Evolutionary conservation across 2,797 vertebrate genomes (phyloP).

Genomic region (Tapera naevia): DNA sequence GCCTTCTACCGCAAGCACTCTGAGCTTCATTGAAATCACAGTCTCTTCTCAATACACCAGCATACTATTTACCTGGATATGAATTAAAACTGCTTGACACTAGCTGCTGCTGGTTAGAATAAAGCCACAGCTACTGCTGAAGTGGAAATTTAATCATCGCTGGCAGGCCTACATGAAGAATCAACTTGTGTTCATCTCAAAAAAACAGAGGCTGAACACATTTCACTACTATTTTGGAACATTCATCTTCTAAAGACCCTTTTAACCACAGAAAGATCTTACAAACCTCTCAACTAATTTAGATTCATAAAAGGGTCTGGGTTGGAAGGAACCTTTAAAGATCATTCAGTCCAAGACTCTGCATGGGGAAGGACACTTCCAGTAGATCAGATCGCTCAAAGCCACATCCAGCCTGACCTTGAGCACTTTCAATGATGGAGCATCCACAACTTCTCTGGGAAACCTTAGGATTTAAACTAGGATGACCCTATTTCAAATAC

Average conservation of each 20-base stretch:
- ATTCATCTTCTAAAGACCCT: not conserved
- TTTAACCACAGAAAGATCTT: not conserved
- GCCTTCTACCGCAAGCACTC: not conserved
- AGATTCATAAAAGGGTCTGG: not conserved
- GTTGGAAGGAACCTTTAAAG: not conserved
- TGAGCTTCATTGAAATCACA: not conserved
- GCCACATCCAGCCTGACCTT: not conserved
- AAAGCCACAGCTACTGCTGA: not conserved
- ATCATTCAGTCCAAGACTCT: rapidly evolving
- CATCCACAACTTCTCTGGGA: not conserved
- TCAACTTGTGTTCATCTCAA: not conserved
- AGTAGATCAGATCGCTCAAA: not conserved
- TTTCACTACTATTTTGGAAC: not conserved
- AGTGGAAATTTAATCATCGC: not conserved
- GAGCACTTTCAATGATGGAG: not conserved
- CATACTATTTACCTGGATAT: not conserved
- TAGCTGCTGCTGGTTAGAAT: not conserved
- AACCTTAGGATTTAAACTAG: not conserved
- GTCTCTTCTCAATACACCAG: not conserved
- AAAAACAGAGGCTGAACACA: not conserved
- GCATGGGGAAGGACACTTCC: not conserved
- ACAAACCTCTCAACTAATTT: not conserved
- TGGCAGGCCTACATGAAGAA: not conserved
- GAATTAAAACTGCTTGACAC: not conserved
- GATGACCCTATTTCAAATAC: not conserved